A percentile compares a stretch with the other conserved stretches of the same genome.
Evolutionary conservation across 2,797 vertebrate genomes (phyloP).

Genomic region (Smutsia temminckii): DNA sequence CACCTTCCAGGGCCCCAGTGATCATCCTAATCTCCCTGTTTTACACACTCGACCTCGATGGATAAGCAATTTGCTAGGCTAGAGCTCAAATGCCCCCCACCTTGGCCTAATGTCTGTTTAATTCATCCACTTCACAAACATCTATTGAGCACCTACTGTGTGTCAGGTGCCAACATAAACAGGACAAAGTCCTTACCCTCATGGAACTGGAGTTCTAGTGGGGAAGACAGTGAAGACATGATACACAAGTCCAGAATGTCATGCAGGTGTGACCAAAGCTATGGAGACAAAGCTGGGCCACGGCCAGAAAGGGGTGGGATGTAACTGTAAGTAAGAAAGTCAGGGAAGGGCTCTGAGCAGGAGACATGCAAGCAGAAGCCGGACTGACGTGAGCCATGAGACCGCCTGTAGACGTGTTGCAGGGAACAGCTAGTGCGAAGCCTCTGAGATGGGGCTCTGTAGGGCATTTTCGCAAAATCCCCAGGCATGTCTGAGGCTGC

Average conservation of each 20-base stretch:
- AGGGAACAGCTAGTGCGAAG: neutral
- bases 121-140: neutral
- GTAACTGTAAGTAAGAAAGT: neutral
- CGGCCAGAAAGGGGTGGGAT: neutral
- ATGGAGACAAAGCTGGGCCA: neutral
- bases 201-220: neutral
- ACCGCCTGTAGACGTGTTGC: neutral
- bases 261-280: neutral
- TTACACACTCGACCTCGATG: accelerated
- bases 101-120: neutral
- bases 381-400: neutral
- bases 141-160: neutral
- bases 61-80: neutral
- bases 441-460: neutral
- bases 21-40: neutral
- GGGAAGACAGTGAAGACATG: neutral
- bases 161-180: neutral
- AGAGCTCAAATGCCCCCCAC: neutral
- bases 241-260: neutral
- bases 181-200: neutral
- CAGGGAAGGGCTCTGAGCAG: neutral
- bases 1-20: neutral
- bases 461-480: neutral
- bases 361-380: neutral
- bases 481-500: neutral